Conservation (phyloP, 1,140 invertebrate species). For the Drosophila biarmipes region DNA sequence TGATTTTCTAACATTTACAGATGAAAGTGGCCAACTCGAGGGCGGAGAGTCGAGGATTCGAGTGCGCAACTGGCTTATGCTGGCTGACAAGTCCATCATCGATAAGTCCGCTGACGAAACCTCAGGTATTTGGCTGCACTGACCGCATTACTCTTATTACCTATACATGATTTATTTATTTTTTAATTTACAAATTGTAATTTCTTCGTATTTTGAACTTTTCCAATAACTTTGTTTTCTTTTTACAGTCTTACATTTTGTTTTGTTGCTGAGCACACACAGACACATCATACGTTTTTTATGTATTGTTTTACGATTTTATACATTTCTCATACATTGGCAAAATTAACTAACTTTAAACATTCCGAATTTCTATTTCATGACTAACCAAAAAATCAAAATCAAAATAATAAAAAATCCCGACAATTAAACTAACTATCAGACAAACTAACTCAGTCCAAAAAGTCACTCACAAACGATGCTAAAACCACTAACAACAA, state of each 20-base stretch:
- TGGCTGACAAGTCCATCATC: slow-evolving; percentile 81
- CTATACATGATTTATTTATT: not conserved
- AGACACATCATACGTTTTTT: slow-evolving; percentile 32
- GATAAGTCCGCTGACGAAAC: slow-evolving; percentile 55
- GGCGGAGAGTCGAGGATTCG: slow-evolving; percentile 74
- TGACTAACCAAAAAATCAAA: slow-evolving; percentile 45
- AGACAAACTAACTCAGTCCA: slow-evolving; percentile 75
- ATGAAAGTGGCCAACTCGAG: slow-evolving; percentile 59
- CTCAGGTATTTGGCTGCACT: slow-evolving; percentile 61
- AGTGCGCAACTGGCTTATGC: slow-evolving; percentile 82
- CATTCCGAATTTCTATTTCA: slow-evolving; percentile 58
- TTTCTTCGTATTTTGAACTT: slow-evolving; percentile 17
- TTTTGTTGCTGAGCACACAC: slow-evolving; percentile 58
- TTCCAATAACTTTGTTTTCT: slow-evolving; percentile 62
- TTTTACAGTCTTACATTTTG: slow-evolving; percentile 70
- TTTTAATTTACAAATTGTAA: slow-evolving; percentile 12
- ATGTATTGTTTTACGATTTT: slow-evolving; percentile 8
- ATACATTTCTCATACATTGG: not conserved
- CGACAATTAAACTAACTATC: slow-evolving; percentile 35
- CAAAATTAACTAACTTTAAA: slow-evolving; percentile 50
- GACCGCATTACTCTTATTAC: not conserved
- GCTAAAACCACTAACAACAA: slow-evolving; percentile 67
- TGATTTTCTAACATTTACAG: slow-evolving; percentile 45
- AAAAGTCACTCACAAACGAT: slow-evolving; percentile 58
- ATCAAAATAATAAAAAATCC: slow-evolving; percentile 35